phyloP scores from a whole-genome alignment of 2,888 invertebrate genomes.

The Calephelis perditalis region DNA sequence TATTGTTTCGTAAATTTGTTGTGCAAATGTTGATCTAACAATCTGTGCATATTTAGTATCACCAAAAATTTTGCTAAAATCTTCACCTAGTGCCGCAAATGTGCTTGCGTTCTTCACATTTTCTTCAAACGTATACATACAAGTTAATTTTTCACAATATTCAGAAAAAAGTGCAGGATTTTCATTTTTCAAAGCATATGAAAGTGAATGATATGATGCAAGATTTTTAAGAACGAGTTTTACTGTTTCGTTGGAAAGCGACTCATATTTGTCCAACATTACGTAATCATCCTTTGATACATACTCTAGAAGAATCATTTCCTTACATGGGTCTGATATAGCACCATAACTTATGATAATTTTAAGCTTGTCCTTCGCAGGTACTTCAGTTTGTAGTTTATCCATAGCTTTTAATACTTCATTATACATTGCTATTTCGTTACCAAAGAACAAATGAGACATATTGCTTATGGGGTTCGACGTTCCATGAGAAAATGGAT shows the following conservation, averaged over 20 bases:
- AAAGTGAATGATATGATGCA: background rate
- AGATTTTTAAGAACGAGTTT: background rate
- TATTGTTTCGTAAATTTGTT: background rate
- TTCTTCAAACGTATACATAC: conserved; percentile 1
- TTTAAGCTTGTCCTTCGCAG: conserved; percentile 16
- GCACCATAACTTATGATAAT: conserved; percentile 33
- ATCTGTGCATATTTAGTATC: background rate
- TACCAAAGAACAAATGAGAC: conserved; percentile 34
- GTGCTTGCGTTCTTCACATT: background rate
- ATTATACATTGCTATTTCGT: conserved; percentile 43
- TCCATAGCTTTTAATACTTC: conserved; percentile 26
- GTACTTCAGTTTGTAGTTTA: conserved; percentile 16
- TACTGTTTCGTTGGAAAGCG: background rate
- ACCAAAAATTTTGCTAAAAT: background rate
- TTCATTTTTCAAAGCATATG: background rate
- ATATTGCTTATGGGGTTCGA: conserved; percentile 5
- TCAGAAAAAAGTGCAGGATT: background rate
- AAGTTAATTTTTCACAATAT: conserved; percentile 10
- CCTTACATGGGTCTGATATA: background rate
- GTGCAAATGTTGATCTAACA: background rate
- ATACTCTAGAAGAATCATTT: conserved; percentile 4
- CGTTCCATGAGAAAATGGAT: background rate
- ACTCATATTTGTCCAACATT: background rate
- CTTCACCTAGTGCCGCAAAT: conserved; percentile 1
- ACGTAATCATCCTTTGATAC: background rate